Base-by-base conservation (phyloP, 2,888 invertebrate genomes). In the Habrosyne pyritoides region DNA sequence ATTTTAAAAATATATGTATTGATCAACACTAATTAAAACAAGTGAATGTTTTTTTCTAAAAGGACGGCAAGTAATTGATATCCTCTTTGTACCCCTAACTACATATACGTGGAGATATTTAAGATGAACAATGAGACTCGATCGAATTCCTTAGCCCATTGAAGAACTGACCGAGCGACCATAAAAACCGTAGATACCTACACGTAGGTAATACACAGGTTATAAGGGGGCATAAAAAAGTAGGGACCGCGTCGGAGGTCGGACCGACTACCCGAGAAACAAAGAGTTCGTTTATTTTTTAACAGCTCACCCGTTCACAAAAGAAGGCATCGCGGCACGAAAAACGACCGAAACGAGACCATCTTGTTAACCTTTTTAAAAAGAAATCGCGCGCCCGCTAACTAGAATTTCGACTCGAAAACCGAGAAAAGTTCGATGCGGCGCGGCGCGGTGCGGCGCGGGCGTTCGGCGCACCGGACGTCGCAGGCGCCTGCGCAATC, bases 271-370 rank as follows among this genome's bases (percentile, higher is more conserved):
- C 90, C 89, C 90, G 90, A 92, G 91, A 91, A 92, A 91, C 92
- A 92, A 92, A 91, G 91, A 87, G 80, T 86, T 91, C 89, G 87
- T 91, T 92, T 92, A 92, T 92, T 92, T 92, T 92, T 92, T 92
- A 92, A 92, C 92, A 92, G 92, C 92, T 91, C 86, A 88, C 87
- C 81, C 86, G 89, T 89, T 88, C 88, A 91, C 90, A 91, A 91
- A 90, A 89, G 90, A 86, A 87, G 86, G 86, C 86, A 82, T 84
- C 86, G 86, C 87, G 86, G 86, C 86, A 87, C 84, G 87, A 91
- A 91, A 92, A 91, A 91, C 84, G 75, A 91, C 87, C 86, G 79
- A 89, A 91, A 90, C 86, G 85, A 91, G 86, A 87, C 81, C 86
- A 88, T 85, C 91, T 91, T 91, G 91, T 91, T 92, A 91, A 89